A percentile compares a stretch with the other conserved stretches of the same genome.
These are phyloP conservation scores for Venturia canescens DNA, from an alignment of 1,140 invertebrate genomes.

Conservation along the genomic window DNA sequence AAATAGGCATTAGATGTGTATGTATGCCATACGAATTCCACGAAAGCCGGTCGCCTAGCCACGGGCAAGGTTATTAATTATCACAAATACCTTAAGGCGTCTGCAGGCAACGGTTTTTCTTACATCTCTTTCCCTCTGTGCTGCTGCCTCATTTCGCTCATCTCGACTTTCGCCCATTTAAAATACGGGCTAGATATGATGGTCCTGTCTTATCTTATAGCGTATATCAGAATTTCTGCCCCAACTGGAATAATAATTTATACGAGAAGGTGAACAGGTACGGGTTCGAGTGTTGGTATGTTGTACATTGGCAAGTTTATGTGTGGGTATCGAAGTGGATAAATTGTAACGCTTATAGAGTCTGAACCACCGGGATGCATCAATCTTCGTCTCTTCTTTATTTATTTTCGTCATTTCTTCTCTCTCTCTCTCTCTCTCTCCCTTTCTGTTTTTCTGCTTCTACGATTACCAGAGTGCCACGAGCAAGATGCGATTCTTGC, in stretches of 20 bases:
- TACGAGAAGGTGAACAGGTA: not conserved
- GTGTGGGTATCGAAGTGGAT: not conserved
- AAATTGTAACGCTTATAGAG: not conserved
- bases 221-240: slow-evolving; percentile 12
- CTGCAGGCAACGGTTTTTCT: slow-evolving; percentile 29
- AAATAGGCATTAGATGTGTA: not conserved
- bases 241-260: not conserved
- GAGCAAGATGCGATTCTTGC: not conserved
- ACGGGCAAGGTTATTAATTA: slow-evolving; percentile 54
- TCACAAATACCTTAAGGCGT: slow-evolving; percentile 48
- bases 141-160: not conserved
- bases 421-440: no score
- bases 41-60: slow-evolving; percentile 44
- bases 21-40: slow-evolving; percentile 45
- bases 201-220: not conserved
- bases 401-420: not conserved
- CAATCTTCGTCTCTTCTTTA: slow-evolving; percentile 5
- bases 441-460: not conserved
- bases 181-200: not conserved
- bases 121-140: not conserved
- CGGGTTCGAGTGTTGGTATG: not conserved
- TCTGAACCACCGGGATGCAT: slow-evolving; percentile 28
- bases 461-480: not conserved
- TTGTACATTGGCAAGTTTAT: not conserved
- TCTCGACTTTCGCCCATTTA: slow-evolving; percentile 10